Percentiles rank a stretch among this genome's conserved stretches.
Evolutionary conservation across 2,888 invertebrate species (phyloP).

Genomic region (Agriopis marginaria): DNA sequence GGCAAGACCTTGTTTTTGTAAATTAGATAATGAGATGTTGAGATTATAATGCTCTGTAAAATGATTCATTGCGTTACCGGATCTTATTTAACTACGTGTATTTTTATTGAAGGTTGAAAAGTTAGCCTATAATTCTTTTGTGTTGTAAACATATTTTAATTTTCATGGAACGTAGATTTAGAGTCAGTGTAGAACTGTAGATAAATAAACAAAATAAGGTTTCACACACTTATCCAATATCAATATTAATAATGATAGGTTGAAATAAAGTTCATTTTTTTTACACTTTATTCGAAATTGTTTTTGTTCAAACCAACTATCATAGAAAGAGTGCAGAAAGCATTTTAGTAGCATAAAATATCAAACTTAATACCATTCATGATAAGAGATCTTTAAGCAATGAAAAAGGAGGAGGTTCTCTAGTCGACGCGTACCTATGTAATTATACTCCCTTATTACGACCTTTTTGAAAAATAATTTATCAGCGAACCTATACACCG

Average conservation of each 20-base stretch:
- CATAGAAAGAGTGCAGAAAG: too few relatives aligned
- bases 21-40: conserved; percentile 32
- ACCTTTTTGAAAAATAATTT: too few relatives aligned
- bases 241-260: neutral
- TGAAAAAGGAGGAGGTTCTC: too few relatives aligned
- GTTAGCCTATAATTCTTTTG: conserved; percentile 33
- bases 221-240: neutral
- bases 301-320: too few relatives aligned
- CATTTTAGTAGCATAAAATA: too few relatives aligned
- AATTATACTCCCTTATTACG: too few relatives aligned
- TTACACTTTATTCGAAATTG: too few relatives aligned
- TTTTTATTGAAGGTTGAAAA: conserved; percentile 35
- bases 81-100: conserved; percentile 31
- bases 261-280: too few relatives aligned
- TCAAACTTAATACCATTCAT: too few relatives aligned
- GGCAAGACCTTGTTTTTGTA: conserved; percentile 21
- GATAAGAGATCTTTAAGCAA: too few relatives aligned
- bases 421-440: too few relatives aligned
- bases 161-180: conserved; percentile 1
- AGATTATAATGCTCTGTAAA: conserved; percentile 30
- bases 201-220: neutral
- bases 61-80: conserved; percentile 37
- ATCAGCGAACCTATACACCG: too few relatives aligned
- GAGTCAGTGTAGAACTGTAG: neutral
- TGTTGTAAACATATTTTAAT: conserved; percentile 17